phyloP scores from a whole-genome alignment of 2,797 vertebrate genomes.

The Clarias fuscus region DNA sequence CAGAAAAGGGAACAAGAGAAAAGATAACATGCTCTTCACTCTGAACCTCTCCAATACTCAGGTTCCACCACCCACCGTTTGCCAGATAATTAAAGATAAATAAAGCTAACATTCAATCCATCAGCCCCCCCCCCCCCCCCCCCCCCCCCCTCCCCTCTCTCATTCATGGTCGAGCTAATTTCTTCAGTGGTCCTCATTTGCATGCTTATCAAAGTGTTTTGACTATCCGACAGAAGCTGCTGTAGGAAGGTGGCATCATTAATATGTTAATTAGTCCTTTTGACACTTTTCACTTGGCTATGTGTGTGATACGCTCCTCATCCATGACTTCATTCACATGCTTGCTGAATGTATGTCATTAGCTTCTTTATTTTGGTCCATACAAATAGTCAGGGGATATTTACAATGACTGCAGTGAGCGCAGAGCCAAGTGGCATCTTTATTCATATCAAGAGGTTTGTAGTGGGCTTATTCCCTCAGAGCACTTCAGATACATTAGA shows the following conservation, averaged over 20 bases:
- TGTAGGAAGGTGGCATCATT: slow-evolving; percentile 81
- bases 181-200: slow-evolving; percentile 78
- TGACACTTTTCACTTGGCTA: slow-evolving; percentile 51
- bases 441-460: slow-evolving; percentile 45
- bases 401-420: slow-evolving; percentile 35
- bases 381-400: slow-evolving; percentile 34
- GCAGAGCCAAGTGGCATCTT: slow-evolving; percentile 41
- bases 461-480: slow-evolving; percentile 41
- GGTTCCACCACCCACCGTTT: slow-evolving; percentile 55
- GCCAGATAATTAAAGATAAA: slow-evolving; percentile 72
- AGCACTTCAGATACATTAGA: slow-evolving; percentile 35
- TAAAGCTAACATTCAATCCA: slow-evolving; percentile 72
- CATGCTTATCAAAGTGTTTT: slow-evolving; percentile 84
- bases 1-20: slow-evolving; percentile 36
- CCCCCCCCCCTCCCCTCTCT: slow-evolving; percentile 20
- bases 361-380: slow-evolving; percentile 39
- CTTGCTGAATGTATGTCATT: slow-evolving; percentile 50
- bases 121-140: slow-evolving; percentile 56
- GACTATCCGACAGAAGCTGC: slow-evolving; percentile 77
- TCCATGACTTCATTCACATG: slow-evolving; percentile 52
- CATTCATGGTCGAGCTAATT: slow-evolving; percentile 70
- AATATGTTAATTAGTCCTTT: slow-evolving; percentile 82
- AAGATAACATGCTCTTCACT: slow-evolving; percentile 48
- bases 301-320: slow-evolving; percentile 54
- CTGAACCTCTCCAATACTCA: slow-evolving; percentile 39